Evolutionary conservation across 2,888 invertebrate genomes (phyloP), one percentile per base, ranked within the genome.

Genomic region (Vanessa cardui): DNA sequence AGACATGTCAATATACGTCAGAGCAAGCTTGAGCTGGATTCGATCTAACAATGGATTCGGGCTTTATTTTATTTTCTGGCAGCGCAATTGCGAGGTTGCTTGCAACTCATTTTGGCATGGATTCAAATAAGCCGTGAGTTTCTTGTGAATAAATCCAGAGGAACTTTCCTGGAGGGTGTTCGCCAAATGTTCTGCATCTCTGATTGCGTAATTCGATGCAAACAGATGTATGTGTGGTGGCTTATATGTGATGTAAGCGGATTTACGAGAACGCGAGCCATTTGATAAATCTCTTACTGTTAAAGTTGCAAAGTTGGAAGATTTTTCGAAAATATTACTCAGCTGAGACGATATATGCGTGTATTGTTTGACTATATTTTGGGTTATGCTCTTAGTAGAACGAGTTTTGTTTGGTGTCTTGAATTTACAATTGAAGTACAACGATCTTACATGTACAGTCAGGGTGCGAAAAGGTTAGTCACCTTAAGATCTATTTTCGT

Each of bases 41-140:
- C 50, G 47, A 67, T 67, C 62, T 66, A 71, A 71, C 73, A 75
- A 74, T 72, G 72, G 73, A 70, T 62, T 69, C 64, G 66, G 63
- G 71, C 58, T 72, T 73, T 69, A 73, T 78, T 80, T 78, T 74
- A 77, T 76, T 76, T 73, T 67, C 73, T 79, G 77, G 77, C 79
- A 76, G 62, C 72, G 72, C 72, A 73, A 72, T 68, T 66, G 62
- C 65, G 63, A 65, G 69, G 72, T 75, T 70, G 68, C 75, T 74
- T 71, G 66, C 75, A 72, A 74, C 75, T 76, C 77, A 75, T 77
- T 77, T 79, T 86, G 86, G 86, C 85, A 81, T 70, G 74, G 79
- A 70, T 79, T 86, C 86, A 87, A 86, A 83, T 81, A 75, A 78
- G 74, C 75, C 74, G 73, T 72, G 73, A 75, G 69, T 76, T 72